Base-by-base conservation (phyloP, 2,797 vertebrate genomes). In the Triplophysa bombifrons region DNA sequence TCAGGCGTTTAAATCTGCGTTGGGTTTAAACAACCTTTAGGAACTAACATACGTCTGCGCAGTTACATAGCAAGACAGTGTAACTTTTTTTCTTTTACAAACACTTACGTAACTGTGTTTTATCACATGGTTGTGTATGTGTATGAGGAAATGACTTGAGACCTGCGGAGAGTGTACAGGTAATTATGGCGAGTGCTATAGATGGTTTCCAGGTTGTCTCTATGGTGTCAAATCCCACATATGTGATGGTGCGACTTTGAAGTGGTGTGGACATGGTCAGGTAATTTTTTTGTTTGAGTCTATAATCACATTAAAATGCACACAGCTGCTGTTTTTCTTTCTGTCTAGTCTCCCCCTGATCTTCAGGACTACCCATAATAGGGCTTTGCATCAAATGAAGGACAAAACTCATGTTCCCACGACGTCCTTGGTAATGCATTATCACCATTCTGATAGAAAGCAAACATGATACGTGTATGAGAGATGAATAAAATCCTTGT, bases 401-500 rank as follows among this genome's bases (percentile, higher is more conserved):
- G 68, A 78, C 46, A 30, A 44, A 64, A 19, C 48, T 55, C 22
- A 41, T 66, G 69, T 79, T 72, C 46, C 48, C 60, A 27, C 2
- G 8, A 46, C 46, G 76, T 64, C 60, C 76, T 78, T 72, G 68
- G 48, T 78, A 46, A 79, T 72, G 61, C 30, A 56, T 66, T 70
- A 55, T 76, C 51, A 76, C 63, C 48, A 63, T 34, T 68, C 19
- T 61, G 61, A 78, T 19, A 56, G 17, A 67, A 82, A 38, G 56
- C 58, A 58, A 80, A 58, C 67, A 70, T 60, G 74, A 66, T 58
- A 56, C 16, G 34, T 3, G 19, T n/a, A 65, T 72, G 67, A 50
- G 48, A 72, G 41, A 67, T 78, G 46, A 84, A 76, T 70, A 38
- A 55, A 81, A 85, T 78, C 75, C 80, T 83, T 91, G 87, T 91